Conservation (phyloP, 1,140 invertebrate genomes). For the Pogonomyrmex californicus region DNA sequence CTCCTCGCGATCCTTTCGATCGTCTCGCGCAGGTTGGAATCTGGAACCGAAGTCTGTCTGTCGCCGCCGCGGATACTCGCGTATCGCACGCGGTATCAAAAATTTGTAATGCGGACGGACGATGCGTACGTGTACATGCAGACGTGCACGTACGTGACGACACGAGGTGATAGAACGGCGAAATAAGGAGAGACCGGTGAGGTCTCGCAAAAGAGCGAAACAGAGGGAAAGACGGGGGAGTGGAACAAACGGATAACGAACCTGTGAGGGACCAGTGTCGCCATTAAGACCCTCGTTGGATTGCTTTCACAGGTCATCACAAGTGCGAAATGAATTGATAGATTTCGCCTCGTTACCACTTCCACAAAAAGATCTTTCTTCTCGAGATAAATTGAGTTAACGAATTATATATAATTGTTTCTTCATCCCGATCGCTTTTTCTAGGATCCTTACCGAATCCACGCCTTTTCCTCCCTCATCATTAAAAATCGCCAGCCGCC, state of each 20-base stretch:
- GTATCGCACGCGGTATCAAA: neutral
- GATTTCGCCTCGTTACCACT: neutral
- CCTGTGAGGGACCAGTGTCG: neutral
- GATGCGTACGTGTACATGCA: neutral
- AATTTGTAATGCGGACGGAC: constrained; percentile 16
- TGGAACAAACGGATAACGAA: neutral
- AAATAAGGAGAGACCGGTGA: neutral
- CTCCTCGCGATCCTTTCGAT: neutral
- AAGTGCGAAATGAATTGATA: neutral
- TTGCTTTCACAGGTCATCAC: neutral
- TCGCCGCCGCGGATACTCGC: neutral
- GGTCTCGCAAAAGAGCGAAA: neutral
- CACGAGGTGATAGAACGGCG: neutral
- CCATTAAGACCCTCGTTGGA: too few species aligned
- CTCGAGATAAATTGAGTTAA: neutral
- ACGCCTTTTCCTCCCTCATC: constrained; percentile 13
- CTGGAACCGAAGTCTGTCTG: neutral
- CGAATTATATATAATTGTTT: neutral
- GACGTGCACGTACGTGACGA: neutral
- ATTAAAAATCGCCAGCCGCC: neutral
- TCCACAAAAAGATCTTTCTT: neutral
- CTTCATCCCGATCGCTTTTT: neutral
- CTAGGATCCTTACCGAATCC: neutral
- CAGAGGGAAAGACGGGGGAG: neutral
- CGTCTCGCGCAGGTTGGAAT: neutral